phyloP scores from a whole-genome alignment of 2,113 vertebrate species.

The Arenaria interpres region DNA sequence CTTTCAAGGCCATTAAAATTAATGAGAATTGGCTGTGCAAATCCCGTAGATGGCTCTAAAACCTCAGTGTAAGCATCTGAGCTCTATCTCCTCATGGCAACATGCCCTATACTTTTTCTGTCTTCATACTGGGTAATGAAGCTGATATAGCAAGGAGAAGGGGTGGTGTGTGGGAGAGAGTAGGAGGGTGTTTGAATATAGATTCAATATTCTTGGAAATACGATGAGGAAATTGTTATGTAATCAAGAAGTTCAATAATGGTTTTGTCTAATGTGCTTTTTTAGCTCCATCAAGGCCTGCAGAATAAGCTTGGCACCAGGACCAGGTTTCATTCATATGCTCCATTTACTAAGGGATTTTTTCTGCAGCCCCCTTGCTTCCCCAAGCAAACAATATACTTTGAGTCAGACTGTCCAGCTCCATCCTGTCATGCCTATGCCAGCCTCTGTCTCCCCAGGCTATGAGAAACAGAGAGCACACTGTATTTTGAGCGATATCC shows the following conservation, averaged over 20 bases:
- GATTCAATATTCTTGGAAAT: slow-evolving; percentile 68
- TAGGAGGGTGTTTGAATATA: slow-evolving; percentile 68
- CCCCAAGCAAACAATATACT: background rate
- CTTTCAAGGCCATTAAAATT: background rate
- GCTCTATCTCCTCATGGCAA: slow-evolving; percentile 45
- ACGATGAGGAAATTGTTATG: slow-evolving; percentile 68
- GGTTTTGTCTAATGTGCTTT: slow-evolving; percentile 60
- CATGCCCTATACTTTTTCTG: slow-evolving; percentile 51
- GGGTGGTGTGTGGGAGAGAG: slow-evolving; percentile 59
- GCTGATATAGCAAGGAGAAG: slow-evolving; percentile 62
- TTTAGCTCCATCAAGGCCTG: slow-evolving; percentile 44
- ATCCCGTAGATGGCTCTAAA: slow-evolving; percentile 62
- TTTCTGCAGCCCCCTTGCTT: background rate
- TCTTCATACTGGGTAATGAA: slow-evolving; percentile 32
- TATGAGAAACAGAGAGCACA: background rate
- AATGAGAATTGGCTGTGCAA: background rate
- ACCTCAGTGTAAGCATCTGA: slow-evolving; percentile 31
- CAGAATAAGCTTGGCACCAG: slow-evolving; percentile 12
- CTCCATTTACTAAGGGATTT: slow-evolving; percentile 8
- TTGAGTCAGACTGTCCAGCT: slow-evolving; percentile 22
- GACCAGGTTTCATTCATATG: slow-evolving; percentile 45
- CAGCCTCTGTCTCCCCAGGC: background rate
- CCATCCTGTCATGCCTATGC: background rate
- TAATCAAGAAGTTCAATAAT: slow-evolving; percentile 66
- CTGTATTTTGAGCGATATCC: background rate